Percentiles rank a stretch among this genome's conserved stretches.
Evolutionary conservation across 2,888 invertebrate species (phyloP).

Genomic region (Drymonia ruficornis): DNA sequence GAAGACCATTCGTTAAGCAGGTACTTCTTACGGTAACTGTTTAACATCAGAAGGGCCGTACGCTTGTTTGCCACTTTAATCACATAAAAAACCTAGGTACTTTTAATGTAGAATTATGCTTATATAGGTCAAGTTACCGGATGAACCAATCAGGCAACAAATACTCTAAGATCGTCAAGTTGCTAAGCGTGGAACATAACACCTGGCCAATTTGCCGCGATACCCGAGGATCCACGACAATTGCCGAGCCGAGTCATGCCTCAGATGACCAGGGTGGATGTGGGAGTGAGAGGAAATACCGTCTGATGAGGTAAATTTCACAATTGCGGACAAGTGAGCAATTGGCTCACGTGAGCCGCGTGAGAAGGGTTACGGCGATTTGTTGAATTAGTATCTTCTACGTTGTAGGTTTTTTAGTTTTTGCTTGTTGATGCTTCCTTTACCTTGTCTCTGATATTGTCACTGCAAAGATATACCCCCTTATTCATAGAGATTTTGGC

Average conservation of each 20-base stretch:
- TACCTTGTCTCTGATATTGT: too few relatives aligned
- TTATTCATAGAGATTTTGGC: too few relatives aligned
- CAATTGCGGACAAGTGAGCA: constrained; percentile 45
- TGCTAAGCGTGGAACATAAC: constrained; percentile 35
- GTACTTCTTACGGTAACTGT: too few relatives aligned
- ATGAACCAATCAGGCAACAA: neutral
- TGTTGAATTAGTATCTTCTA: neutral
- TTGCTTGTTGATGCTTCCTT: too few relatives aligned
- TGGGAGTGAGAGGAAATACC: constrained; percentile 70
- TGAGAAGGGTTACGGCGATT: constrained; percentile 16
- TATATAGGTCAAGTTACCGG: constrained; percentile 1
- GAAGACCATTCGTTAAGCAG: too few relatives aligned
- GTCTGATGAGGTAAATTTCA: constrained; percentile 72
- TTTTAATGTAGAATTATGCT: too few relatives aligned
- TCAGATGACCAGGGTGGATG: constrained; percentile 35
- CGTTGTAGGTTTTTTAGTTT: neutral
- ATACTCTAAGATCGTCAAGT: neutral
- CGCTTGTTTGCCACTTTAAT: too few relatives aligned
- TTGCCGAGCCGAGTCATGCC: constrained; percentile 25
- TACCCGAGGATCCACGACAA: constrained; percentile 30
- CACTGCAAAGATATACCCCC: too few relatives aligned
- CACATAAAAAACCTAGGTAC: too few relatives aligned
- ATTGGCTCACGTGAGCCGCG: constrained; percentile 37
- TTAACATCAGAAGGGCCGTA: too few relatives aligned
- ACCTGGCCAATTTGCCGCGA: constrained; percentile 34